Conservation (phyloP, 2,888 invertebrate species). For the Spisula solida region DNA sequence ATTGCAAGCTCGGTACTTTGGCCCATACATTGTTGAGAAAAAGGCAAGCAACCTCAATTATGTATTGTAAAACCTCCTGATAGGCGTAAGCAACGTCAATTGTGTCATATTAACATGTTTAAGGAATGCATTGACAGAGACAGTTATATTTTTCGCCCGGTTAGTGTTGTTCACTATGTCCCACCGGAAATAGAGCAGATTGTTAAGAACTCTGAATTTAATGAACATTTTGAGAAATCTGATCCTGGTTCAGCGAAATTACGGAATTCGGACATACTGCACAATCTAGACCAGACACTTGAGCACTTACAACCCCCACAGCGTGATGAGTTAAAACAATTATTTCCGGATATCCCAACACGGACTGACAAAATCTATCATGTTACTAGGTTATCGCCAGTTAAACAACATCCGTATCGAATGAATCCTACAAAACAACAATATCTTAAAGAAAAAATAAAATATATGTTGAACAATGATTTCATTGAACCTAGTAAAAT, state of each 20-base stretch:
- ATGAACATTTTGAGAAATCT: too few relatives aligned
- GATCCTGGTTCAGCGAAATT: constrained; percentile 39
- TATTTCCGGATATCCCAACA: constrained; percentile 69
- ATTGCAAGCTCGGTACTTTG: constrained; percentile 64
- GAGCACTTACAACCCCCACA: background rate
- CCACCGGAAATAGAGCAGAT: constrained; percentile 29
- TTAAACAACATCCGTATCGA: too few relatives aligned
- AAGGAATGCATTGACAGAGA: constrained; percentile 60
- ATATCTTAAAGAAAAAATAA: too few relatives aligned
- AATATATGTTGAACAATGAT: too few relatives aligned
- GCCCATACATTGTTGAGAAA: constrained; percentile 62
- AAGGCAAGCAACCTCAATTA: too few relatives aligned
- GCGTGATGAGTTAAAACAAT: constrained; percentile 49
- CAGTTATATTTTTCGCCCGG: background rate
- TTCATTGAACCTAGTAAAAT: too few relatives aligned
- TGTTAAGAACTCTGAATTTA: background rate
- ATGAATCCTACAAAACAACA: too few relatives aligned
- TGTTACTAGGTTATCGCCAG: too few relatives aligned
- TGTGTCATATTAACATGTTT: constrained; percentile 58
- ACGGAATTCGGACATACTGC: constrained; percentile 59
- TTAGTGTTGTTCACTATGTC: background rate
- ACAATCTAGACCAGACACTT: constrained; percentile 51
- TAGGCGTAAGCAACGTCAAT: constrained; percentile 43
- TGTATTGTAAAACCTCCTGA: constrained; percentile 64
- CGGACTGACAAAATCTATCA: too few relatives aligned